phyloP scores from a whole-genome alignment of 2,888 invertebrate species.

The Agrotis exclamationis region DNA sequence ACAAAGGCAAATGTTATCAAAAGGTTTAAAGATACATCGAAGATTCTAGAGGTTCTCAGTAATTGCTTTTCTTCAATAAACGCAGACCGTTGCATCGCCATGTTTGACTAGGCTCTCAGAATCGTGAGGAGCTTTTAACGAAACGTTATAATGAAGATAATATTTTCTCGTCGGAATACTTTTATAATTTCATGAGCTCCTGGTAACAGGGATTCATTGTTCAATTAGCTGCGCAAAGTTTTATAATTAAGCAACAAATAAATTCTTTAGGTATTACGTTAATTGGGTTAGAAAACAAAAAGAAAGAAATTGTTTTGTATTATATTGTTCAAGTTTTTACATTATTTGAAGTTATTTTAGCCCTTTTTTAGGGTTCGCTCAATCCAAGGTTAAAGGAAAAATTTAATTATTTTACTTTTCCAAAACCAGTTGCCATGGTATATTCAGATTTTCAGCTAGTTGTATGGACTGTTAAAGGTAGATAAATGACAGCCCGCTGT shows the following conservation, averaged over 20 bases:
- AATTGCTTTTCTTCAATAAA: constrained; percentile 57
- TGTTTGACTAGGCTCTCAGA: constrained; percentile 48
- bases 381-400: too few relatives aligned
- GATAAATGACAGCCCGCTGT: too few relatives aligned
- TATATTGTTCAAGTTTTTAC: neutral
- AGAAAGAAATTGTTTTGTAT: neutral
- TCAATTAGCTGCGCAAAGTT: constrained; percentile 38
- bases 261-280: constrained; percentile 20
- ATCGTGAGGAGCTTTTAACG: constrained; percentile 22
- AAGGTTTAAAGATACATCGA: constrained; percentile 35
- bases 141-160: constrained; percentile 25
- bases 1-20: constrained; percentile 41
- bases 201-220: constrained; percentile 32
- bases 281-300: constrained; percentile 15
- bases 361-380: too few relatives aligned
- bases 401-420: too few relatives aligned
- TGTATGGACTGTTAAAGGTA: too few relatives aligned
- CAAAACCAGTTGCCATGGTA: too few relatives aligned
- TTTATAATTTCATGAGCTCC: constrained; percentile 35
- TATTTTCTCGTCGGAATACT: constrained; percentile 40
- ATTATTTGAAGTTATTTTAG: neutral
- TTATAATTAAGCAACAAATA: constrained; percentile 37
- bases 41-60: constrained; percentile 35
- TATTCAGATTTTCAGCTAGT: too few relatives aligned
- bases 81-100: constrained; percentile 36